Base-by-base conservation (phyloP, 35 echinoderm and acorn worm species). In the Lytechinus pictus region DNA sequence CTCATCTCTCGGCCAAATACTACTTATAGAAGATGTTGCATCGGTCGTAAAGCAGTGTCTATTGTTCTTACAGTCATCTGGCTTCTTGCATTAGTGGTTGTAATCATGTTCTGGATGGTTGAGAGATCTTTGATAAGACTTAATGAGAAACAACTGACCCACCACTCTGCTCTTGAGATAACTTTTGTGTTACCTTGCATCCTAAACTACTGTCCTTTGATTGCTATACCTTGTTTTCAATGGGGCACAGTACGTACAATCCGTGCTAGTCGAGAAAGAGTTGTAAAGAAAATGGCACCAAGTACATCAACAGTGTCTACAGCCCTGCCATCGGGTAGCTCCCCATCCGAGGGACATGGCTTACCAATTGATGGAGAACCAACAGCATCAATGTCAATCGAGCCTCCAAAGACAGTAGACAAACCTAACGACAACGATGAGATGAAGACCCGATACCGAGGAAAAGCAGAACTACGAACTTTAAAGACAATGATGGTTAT, bases 1-100 rank as follows among this genome's bases (percentile, higher is more conserved):
- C 92, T 93, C 29, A 93, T 93, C 55, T 54, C 92, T 4, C 13
- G 92, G 11, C 92, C 92, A 27, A 93, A 54, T 6, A 55, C 92
- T 9, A 93, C 92, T 16, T 93, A 93, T 44, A 33, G 54, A 28
- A 9, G 29, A 54, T 57, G 52, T 54, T 93, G 92, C 53, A 93
- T 13, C 92, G 54, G 92, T 57, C 27, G n/a, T 11, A 93, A 55
- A 24, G 52, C 92, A 27, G 53, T 93, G 14, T 33, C 92, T 13
- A 55, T 27, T 44, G 54, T 57, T 6, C 92, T 93, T 33, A 27
- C 53, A 54, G 19, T 57, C 10, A 93, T 57, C 55, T 93, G 92
- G 92, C 53, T 93, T 12, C 27, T 93, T 7, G 92, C 92, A 9
- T 27, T 93, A 33, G 52, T 27, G 9, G 54, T 57, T 44, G 55